Conservation (phyloP, 2,888 invertebrate genomes). For the Autographa gamma region DNA sequence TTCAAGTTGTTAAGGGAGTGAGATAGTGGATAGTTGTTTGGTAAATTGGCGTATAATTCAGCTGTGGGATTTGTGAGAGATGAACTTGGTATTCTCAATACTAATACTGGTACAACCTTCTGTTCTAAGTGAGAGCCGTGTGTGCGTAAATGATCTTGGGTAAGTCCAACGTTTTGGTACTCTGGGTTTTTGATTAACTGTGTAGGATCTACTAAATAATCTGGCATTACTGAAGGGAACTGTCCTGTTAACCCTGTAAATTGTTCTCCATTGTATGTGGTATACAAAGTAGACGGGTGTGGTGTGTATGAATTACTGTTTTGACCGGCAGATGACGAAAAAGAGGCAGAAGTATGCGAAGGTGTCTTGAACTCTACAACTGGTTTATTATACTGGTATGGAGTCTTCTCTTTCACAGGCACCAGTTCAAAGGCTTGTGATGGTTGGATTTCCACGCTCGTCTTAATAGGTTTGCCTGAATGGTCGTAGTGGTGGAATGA, state of each 20-base stretch:
- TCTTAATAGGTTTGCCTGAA: constrained; percentile 64
- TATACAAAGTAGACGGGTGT: constrained; percentile 79
- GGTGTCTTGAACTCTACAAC: constrained; percentile 70
- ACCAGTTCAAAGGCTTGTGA: constrained; percentile 88
- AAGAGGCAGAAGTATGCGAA: constrained; percentile 19
- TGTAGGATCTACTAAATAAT: constrained; percentile 83
- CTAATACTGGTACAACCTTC: constrained; percentile 88
- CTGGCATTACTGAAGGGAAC: constrained; percentile 84
- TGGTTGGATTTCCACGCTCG: constrained; percentile 88
- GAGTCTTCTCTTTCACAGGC: constrained; percentile 73
- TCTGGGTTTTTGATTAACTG: constrained; percentile 83
- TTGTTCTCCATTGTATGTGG: constrained; percentile 84
- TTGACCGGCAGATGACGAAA: constrained; percentile 28
- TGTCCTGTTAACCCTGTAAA: constrained; percentile 82
- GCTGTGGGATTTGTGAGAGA: constrained; percentile 86
- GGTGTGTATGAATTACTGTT: constrained; percentile 60
- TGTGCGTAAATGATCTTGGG: constrained; percentile 81
- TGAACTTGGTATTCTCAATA: constrained; percentile 88
- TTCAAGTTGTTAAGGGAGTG: constrained; percentile 88
- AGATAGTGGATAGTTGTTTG: constrained; percentile 87
- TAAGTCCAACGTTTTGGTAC: constrained; percentile 86
- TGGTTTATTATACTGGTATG: constrained; percentile 77
- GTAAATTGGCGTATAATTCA: constrained; percentile 88
- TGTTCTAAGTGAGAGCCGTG: constrained; percentile 77
- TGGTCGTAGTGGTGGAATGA: constrained; percentile 54